phyloP scores from a whole-genome alignment of 2,888 invertebrate genomes.

The Netelia fuscicornis region DNA sequence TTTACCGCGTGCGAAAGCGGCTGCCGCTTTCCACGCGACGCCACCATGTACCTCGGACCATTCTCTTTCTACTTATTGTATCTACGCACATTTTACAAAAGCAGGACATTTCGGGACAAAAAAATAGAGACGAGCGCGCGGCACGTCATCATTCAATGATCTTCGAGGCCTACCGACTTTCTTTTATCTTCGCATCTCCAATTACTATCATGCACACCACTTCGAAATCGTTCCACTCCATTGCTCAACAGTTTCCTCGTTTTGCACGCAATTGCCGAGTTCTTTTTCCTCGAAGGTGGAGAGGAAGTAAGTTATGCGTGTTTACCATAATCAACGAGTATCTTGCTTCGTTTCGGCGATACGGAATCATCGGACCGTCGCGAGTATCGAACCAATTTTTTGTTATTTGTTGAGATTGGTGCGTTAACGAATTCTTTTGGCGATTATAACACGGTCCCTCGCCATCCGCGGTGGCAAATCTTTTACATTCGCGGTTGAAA shows the following conservation, averaged over 20 bases:
- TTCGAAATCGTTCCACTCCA: no score
- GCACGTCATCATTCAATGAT: conserved; percentile 36
- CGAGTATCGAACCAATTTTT: conserved; percentile 28
- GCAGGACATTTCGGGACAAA: conserved; percentile 73
- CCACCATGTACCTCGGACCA: conserved; percentile 34
- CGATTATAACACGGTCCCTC: conserved; percentile 10
- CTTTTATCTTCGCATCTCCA: conserved; percentile 3
- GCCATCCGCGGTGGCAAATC: conserved; percentile 1
- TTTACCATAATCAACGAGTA: conserved; percentile 35
- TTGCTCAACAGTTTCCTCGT: conserved; percentile 17
- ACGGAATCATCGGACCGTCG: conserved; percentile 23
- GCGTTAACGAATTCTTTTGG: conserved; percentile 22
- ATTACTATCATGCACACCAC: not conserved
- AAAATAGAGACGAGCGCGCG: conserved; percentile 73
- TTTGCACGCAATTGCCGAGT: conserved; percentile 32
- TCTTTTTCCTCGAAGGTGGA: not conserved
- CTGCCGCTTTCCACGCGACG: conserved; percentile 27
- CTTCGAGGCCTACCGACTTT: conserved; percentile 59
- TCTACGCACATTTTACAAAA: conserved; percentile 77
- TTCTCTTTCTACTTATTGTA: conserved; percentile 66
- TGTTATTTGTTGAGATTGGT: conserved; percentile 11
- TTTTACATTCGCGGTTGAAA: conserved; percentile 1
- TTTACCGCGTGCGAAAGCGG: conserved; percentile 4
- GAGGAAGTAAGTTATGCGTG: conserved; percentile 70
- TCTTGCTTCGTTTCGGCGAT: conserved; percentile 2